Evolutionary conservation across 2,113 vertebrate genomes (phyloP).

Genomic region (Chlamydotis undulata): DNA sequence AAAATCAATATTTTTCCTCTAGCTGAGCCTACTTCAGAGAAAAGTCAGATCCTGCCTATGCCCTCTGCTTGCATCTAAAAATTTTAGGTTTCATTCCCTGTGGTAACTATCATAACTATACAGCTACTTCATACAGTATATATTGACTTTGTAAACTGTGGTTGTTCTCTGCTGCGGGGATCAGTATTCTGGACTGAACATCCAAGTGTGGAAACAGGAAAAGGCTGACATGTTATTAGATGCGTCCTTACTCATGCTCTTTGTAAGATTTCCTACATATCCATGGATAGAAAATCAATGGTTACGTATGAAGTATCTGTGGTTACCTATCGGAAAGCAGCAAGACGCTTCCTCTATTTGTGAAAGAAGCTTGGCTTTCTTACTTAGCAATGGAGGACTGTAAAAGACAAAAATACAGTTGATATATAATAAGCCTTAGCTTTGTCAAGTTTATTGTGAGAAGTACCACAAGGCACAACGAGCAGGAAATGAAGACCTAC

Average conservation of each 20-base stretch:
- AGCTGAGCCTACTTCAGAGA: constrained; percentile 70
- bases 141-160: constrained; percentile 62
- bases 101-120: constrained; percentile 63
- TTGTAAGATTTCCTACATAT: constrained; percentile 58
- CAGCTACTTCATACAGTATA: constrained; percentile 68
- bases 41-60: constrained; percentile 34
- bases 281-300: constrained; percentile 67
- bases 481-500: neutral
- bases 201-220: constrained; percentile 41
- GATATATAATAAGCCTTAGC: neutral
- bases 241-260: constrained; percentile 54
- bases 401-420: neutral
- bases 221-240: constrained; percentile 56
- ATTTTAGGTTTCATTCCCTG: constrained; percentile 52
- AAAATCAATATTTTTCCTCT: constrained; percentile 70
- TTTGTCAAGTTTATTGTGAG: neutral
- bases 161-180: constrained; percentile 2
- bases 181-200: constrained; percentile 60
- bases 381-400: neutral
- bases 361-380: constrained; percentile 24
- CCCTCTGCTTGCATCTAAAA: constrained; percentile 65
- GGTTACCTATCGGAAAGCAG: constrained; percentile 37
- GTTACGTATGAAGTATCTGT: constrained; percentile 54
- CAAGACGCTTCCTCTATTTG: neutral
- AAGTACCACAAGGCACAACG: neutral